A percentile compares a stretch with the other conserved stretches of the same genome.
These are phyloP conservation scores for Apis florea DNA, from an alignment of 1,140 invertebrate species.

Conservation along the genomic window DNA sequence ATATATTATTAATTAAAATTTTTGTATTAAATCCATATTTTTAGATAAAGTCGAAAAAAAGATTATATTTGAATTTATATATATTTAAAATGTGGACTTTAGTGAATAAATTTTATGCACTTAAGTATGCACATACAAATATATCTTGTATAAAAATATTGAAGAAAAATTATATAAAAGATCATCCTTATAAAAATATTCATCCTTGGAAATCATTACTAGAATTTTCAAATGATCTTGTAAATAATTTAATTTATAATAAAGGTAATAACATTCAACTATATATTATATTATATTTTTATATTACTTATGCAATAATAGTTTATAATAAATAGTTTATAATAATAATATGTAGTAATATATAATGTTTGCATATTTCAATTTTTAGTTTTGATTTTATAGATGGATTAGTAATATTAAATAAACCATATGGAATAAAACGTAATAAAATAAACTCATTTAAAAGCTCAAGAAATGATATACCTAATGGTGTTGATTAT, in stretches of 20 bases:
- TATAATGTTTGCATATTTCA: background rate
- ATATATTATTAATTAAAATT: background rate
- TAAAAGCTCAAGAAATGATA: background rate
- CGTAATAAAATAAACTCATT: background rate
- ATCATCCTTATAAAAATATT: constrained; percentile 69
- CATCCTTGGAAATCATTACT: constrained; percentile 72
- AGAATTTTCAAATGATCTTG: constrained; percentile 61
- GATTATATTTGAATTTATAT: background rate
- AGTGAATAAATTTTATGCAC: background rate
- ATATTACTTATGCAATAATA: constrained; percentile 18
- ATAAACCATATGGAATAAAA: constrained; percentile 78
- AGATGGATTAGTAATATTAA: constrained; percentile 77
- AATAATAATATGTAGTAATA: constrained; percentile 44
- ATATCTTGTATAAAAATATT: background rate
- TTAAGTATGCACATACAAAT: background rate
- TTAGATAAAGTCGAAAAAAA: background rate
- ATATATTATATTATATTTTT: background rate
- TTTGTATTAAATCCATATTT: background rate
- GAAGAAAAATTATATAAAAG: background rate
- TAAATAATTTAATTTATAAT: constrained; percentile 69
- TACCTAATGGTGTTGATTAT: constrained; percentile 63
- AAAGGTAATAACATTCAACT: constrained; percentile 53
- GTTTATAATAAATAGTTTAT: constrained; percentile 71
- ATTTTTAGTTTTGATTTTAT: constrained; percentile 34
- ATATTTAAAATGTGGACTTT: background rate